Base-by-base conservation (phyloP, 2,888 invertebrate genomes). In the Eupithecia insigniata region DNA sequence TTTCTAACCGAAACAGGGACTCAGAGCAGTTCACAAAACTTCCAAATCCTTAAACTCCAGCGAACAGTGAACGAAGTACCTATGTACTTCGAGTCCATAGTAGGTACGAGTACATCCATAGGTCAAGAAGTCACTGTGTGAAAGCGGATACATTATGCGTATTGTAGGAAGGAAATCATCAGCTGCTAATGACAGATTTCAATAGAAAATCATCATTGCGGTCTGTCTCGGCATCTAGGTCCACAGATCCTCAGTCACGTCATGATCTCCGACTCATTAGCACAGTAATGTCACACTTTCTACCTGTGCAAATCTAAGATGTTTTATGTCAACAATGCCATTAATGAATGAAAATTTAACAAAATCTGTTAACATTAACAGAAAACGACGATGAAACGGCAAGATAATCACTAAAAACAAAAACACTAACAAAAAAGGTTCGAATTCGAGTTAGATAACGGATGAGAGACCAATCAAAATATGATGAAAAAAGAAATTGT, bases 211-310 rank as follows among this genome's bases (percentile, higher is more conserved):
- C 62, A 14, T 32, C 64, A 36, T 67, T 43, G 66, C 69, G 66
- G 72, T 72, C 61, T 43, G 32, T 18, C 30, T 66, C 16, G 61
- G 61, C 65, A 78, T 75, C 72, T 76, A 78, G 76, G 75, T 66
- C 62, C 69, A 14, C 73, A 78, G 74, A 73, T 73, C 70, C 73
- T 66, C 69, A 61, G 75, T 73, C 78, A 71, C 71, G 75, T 28
- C 74, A 66, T 78, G 76, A 70, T 76, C 74, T 69, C 67, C 71
- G 71, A 72, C 62, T 66, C 75, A 73, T 70, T 70, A 67, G 64
- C 64, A 64, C 67, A 70, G 51, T 70, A 58, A 43, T 67, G 70
- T 51, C 73, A 67, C 60, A 73, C 73, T 73, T 73, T 73, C 73
- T 73, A 67, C 30, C 14, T 60, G 51, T 66, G 65, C 55, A 22